Evolutionary conservation across 1,140 invertebrate species (phyloP).

Genomic region (Musca domestica): DNA sequence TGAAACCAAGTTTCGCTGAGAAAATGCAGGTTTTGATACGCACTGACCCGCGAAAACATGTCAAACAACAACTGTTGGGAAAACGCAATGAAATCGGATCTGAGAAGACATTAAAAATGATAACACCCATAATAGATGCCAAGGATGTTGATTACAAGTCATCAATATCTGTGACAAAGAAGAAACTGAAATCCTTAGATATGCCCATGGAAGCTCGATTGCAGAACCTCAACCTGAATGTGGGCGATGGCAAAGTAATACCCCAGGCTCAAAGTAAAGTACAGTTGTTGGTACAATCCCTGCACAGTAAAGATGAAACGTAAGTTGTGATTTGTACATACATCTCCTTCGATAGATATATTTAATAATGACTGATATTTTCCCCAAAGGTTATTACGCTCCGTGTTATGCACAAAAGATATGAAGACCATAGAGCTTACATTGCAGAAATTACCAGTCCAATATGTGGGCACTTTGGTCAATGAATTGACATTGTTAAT

Average conservation of each 20-base stretch:
- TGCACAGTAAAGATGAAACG: slow-evolving; percentile 73
- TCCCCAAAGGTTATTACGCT: slow-evolving; percentile 56
- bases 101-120: slow-evolving; percentile 54
- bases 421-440: slow-evolving; percentile 62
- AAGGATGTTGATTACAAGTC: slow-evolving; percentile 46
- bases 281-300: slow-evolving; percentile 71
- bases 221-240: slow-evolving; percentile 63
- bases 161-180: slow-evolving; percentile 54
- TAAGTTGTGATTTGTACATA: slow-evolving; percentile 35
- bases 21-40: slow-evolving; percentile 61
- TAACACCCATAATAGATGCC: slow-evolving; percentile 52
- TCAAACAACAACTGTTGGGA: slow-evolving; percentile 27
- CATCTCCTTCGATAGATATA: not conserved
- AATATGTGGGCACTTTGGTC: slow-evolving; percentile 62
- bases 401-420: slow-evolving; percentile 60
- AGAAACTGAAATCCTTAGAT: slow-evolving; percentile 57
- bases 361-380: slow-evolving; percentile 11
- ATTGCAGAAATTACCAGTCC: slow-evolving; percentile 62
- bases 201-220: slow-evolving; percentile 74
- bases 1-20: slow-evolving; percentile 60
- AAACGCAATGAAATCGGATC: slow-evolving; percentile 44
- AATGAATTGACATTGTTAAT: slow-evolving; percentile 63
- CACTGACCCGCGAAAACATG: slow-evolving; percentile 53
- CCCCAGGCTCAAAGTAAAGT: slow-evolving; percentile 65
- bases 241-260: slow-evolving; percentile 36